Evolutionary conservation across 2,797 vertebrate genomes (phyloP), one percentile per base, ranked within the genome.

Genomic region (Menidia menidia): DNA sequence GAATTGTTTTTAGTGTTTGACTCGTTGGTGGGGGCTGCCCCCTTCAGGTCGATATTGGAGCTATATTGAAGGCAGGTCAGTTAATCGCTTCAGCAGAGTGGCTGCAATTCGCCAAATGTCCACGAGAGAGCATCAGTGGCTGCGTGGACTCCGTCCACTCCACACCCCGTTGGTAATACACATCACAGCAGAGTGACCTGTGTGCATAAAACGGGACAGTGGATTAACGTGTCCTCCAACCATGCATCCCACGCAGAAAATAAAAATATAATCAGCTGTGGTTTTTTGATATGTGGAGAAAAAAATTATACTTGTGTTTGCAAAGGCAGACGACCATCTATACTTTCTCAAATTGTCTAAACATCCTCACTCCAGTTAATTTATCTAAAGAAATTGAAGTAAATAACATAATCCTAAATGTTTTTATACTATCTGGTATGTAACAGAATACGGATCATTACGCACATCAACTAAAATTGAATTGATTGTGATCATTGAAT

Each of bases 111-210:
- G 31, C 41, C 15, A 60, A 1, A 15, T 33, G 2, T 44, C 77
- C 90, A 84, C 76, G 70, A 84, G 92, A 80, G 71, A 50, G 82
- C 78, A 77, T 64, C 64, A 68, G 41, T 35, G 62, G 19, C 48
- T 59, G 6, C 41, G 9, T 54, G n/a, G 52, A 1, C 12, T n/a
- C n/a, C 6, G 2, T 12, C 11, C 9, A 4, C 3, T 12, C 11
- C 9, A 4, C 3, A 15, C 39, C 56, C n/a, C 15, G 35, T 39
- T 39, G 12, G 35, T 33, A 15, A 39, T 4, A 0, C 13, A 56
- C 19, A 13, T 32, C 53, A 41, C 41, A 47, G 41, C 8, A 42
- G 18, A 42, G 39, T 31, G 7, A 19, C 19, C 7, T 47, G 65
- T 52, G 41, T 11, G 35, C 0, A 58, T 44, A 19, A 3, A 15